Evolutionary conservation across 2,797 vertebrate genomes (phyloP).

Genomic region (Clamator glandarius): DNA sequence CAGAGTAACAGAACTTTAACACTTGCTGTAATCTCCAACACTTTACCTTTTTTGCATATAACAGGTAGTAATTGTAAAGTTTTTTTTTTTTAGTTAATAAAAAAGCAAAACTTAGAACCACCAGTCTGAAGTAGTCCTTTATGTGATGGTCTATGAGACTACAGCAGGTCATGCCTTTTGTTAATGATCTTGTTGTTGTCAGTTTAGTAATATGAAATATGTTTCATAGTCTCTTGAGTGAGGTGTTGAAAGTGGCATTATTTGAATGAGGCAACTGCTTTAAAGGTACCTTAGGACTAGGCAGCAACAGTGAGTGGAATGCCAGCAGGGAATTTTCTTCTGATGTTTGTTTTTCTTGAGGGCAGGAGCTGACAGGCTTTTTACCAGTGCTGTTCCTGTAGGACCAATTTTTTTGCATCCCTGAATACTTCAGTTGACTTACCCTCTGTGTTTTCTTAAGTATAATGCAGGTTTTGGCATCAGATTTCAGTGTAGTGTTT

Average conservation of each 20-base stretch:
- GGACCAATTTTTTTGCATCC: not conserved
- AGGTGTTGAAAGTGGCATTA: not conserved
- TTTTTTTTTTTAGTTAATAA: not conserved
- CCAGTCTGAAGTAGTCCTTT: not conserved
- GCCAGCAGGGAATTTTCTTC: not conserved
- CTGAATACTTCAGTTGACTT: not conserved
- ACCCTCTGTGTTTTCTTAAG: not conserved
- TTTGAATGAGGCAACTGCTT: not conserved
- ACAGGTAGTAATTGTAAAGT: fast-evolving
- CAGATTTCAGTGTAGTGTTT: not conserved
- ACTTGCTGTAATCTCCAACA: not conserved
- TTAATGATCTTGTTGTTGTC: not conserved
- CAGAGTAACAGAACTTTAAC: not conserved
- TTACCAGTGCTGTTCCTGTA: not conserved
- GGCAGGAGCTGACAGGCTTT: not conserved
- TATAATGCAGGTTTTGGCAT: not conserved
- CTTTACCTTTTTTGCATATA: not conserved
- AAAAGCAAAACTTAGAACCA: not conserved
- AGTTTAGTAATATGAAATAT: not conserved
- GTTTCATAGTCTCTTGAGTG: not conserved
- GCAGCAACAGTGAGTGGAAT: not conserved
- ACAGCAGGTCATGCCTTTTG: not conserved
- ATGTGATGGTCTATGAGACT: not conserved
- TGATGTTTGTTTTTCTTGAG: not conserved
- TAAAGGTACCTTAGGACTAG: not conserved